A percentile compares a stretch with the other conserved stretches of the same genome.
Conservation (phyloP, 2,888 invertebrate genomes). For the Drosophila multiciliata region DNA sequence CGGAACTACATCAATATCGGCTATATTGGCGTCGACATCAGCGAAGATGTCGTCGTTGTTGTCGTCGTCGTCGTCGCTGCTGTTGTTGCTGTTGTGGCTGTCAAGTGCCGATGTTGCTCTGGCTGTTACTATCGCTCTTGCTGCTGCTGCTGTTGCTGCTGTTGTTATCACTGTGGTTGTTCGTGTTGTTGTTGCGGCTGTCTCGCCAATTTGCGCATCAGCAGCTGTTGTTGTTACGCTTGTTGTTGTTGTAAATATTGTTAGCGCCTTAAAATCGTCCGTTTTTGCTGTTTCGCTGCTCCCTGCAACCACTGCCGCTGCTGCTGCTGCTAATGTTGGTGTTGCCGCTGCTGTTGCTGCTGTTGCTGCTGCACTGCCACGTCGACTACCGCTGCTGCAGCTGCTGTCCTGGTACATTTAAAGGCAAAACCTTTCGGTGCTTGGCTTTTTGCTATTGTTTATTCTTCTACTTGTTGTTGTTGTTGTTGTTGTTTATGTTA, state of each 20-base stretch:
- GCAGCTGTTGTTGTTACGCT: constrained; percentile 65
- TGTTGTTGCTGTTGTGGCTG: constrained; percentile 20
- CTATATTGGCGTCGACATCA: constrained; percentile 6
- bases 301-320: constrained; percentile 20
- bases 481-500: constrained; percentile 5
- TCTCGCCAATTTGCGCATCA: constrained; percentile 33
- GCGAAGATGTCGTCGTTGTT: constrained; percentile 35
- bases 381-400: constrained; percentile 84
- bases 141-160: constrained; percentile 15
- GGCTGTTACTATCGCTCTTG: constrained; percentile 12
- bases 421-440: constrained; percentile 63
- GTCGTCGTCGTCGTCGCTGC: constrained; percentile 17
- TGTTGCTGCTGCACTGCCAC: constrained; percentile 69
- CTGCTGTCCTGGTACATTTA: constrained; percentile 84
- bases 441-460: constrained; percentile 16
- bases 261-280: constrained; percentile 60
- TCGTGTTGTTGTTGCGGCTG: constrained; percentile 29
- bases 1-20: neutral
- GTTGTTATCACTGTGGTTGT: constrained; percentile 27
- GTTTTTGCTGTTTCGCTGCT: constrained; percentile 29
- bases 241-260: constrained; percentile 72
- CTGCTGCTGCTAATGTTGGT: constrained; percentile 21
- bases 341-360: constrained; percentile 52
- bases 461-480: neutral
- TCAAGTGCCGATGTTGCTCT: constrained; percentile 12